Evolutionary conservation across 2,888 invertebrate genomes (phyloP).

Genomic region (Notodonta ziczac): DNA sequence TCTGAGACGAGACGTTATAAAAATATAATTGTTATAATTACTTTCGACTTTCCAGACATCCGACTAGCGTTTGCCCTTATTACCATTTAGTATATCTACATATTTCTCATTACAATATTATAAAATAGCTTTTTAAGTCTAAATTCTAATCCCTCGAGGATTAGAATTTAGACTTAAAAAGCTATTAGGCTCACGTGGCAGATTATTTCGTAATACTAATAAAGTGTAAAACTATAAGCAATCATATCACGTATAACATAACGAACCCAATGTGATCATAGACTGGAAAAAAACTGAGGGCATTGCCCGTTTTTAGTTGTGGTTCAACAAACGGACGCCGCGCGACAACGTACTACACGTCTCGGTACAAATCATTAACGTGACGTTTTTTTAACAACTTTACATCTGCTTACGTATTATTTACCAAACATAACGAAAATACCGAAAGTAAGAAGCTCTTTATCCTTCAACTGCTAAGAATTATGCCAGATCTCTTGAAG

Average conservation of each 20-base stretch:
- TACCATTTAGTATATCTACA: neutral
- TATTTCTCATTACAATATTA: neutral
- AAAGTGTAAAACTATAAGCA: constrained; percentile 17
- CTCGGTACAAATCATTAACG: constrained; percentile 17
- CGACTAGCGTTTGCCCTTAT: neutral
- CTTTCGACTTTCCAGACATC: neutral
- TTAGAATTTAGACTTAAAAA: no score
- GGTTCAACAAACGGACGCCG: constrained; percentile 63
- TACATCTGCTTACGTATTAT: no score
- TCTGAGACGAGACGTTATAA: constrained; percentile 17
- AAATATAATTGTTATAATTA: constrained; percentile 4
- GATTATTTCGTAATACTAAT: neutral
- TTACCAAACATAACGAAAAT: no score
- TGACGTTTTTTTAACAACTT: neutral
- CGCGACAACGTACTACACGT: constrained; percentile 11
- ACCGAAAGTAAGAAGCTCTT: no score
- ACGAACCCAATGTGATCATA: constrained; percentile 49
- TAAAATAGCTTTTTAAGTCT: no score
- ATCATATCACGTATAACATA: constrained; percentile 27
- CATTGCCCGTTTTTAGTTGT: constrained; percentile 77
- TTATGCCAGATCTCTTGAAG: no score
- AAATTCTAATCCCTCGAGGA: no score
- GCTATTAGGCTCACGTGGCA: neutral
- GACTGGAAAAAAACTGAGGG: constrained; percentile 72
- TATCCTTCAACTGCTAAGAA: no score